Evolutionary conservation across 2,797 vertebrate genomes (phyloP), one percentile per base, ranked within the genome.

Genomic region (Platalea minor): DNA sequence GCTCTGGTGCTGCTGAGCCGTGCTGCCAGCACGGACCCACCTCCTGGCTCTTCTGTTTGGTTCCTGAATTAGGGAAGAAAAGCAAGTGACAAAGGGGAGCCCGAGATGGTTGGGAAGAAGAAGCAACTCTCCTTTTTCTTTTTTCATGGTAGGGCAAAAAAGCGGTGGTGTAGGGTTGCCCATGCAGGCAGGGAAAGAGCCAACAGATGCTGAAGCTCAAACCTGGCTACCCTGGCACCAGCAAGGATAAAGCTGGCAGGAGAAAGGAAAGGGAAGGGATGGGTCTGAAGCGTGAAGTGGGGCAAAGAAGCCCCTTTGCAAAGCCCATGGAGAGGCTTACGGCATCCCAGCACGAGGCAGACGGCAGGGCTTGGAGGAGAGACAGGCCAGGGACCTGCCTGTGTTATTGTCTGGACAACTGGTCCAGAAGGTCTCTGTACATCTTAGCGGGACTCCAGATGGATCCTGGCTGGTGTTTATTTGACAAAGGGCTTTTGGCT

Each of bases 251-350:
- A 28, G 43, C 59, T 57, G 57, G 26, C n/a, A 60, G 70, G 59
- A 85, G 54, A 28, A 53, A 53, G n/a, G 54, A 46, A 81, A 24
- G 41, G 73, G 51, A 74, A 51, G n/a, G 31, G 18, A 16, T 57
- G 53, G 64, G 28, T 41, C 39, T 50, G 39, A 56, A 56, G 28
- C 2, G 10, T 12, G n/a, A 45, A 24, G 28, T 5, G 79, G 28
- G n/a, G 51, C 18, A 13, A 60, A 75, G 67, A 8, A 26, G 20
- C 26, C 67, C 33, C 64, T 70, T 50, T 45, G 18, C 26, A 33
- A 75, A 60, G 50, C 23, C 48, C 9, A 3, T 0, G 1, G 46
- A 45, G 69, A 61, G 35, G 48, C 9, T 91, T 7, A 31, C 0
- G 1, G 60, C 64, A n/a, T 19, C 70, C 37, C 41, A 48, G 35